These are phyloP conservation scores for Drosophila pectinifera DNA, from an alignment of 1,140 invertebrate genomes.

Conservation along the genomic window DNA sequence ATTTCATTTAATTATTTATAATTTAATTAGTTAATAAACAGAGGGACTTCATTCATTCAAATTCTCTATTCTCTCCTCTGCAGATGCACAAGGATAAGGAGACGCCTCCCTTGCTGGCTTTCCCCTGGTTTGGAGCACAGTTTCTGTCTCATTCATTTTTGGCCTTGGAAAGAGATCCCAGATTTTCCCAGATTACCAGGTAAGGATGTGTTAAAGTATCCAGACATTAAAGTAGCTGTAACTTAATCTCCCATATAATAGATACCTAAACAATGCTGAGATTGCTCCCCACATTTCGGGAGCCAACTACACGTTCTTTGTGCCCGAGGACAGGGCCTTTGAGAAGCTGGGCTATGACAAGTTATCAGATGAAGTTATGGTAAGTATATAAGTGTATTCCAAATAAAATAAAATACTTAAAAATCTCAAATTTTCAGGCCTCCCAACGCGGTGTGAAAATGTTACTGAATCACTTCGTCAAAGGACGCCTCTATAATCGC, in stretches of 20 bases:
- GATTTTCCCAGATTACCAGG: constrained; percentile 87
- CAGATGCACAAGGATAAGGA: constrained; percentile 87
- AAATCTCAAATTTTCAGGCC: constrained; percentile 52
- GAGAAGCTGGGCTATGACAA: constrained; percentile 86
- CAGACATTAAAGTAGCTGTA: no score
- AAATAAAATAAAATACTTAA: background rate
- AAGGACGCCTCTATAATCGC: constrained; percentile 87
- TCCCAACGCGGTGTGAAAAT: constrained; percentile 86
- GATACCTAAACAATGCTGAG: constrained; percentile 87
- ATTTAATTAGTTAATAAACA: background rate
- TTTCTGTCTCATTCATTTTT: constrained; percentile 88
- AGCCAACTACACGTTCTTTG: constrained; percentile 88
- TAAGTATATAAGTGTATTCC: constrained; percentile 27
- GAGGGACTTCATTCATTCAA: background rate
- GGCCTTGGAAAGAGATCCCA: constrained; percentile 86
- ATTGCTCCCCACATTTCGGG: constrained; percentile 87
- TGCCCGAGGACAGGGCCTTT: constrained; percentile 87
- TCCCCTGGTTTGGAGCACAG: constrained; percentile 88
- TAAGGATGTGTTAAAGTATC: no score
- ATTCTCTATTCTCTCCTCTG: background rate
- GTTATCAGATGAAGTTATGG: constrained; percentile 87
- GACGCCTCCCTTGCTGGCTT: constrained; percentile 87
- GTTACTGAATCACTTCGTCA: constrained; percentile 88
- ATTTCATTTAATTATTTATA: no score
- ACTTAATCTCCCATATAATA: constrained; percentile 75